Conservation (phyloP, 2,113 vertebrate species). For the Chitala chitala region DNA sequence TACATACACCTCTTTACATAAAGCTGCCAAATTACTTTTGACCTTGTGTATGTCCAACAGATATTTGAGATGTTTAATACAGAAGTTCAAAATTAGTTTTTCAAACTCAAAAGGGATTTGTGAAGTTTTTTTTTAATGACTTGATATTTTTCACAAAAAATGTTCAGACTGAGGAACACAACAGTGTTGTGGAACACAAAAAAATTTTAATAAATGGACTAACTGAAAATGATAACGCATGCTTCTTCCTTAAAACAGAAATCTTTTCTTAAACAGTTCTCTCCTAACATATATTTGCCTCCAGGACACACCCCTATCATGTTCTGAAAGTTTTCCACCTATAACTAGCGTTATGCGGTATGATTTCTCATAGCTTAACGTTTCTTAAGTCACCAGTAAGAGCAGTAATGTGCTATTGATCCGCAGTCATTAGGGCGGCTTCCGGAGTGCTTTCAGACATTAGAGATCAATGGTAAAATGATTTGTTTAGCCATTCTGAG, state of each 20-base stretch:
- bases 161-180: no score
- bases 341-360: not conserved
- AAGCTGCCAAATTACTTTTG: no score
- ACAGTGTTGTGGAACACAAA: no score
- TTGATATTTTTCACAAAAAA: no score
- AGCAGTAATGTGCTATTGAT: slow-evolving; percentile 44
- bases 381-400: slow-evolving; percentile 34
- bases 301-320: not conserved
- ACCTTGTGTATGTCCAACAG: no score
- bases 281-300: not conserved
- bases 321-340: slow-evolving; percentile 22
- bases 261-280: not conserved
- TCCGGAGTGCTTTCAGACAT: slow-evolving; percentile 43
- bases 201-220: no score
- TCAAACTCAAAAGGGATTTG: no score
- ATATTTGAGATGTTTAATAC: no score
- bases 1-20: no score
- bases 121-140: no score
- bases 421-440: slow-evolving; percentile 40
- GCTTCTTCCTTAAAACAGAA: not conserved
- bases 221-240: not conserved
- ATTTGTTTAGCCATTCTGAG: slow-evolving; percentile 42
- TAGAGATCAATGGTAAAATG: slow-evolving; percentile 53
- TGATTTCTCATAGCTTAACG: slow-evolving; percentile 25
- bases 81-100: no score